Evolutionary conservation across 23 tunicate species (phyloP), one percentile per base, ranked within the genome.

Genomic region (Trididemnum miniatum): DNA sequence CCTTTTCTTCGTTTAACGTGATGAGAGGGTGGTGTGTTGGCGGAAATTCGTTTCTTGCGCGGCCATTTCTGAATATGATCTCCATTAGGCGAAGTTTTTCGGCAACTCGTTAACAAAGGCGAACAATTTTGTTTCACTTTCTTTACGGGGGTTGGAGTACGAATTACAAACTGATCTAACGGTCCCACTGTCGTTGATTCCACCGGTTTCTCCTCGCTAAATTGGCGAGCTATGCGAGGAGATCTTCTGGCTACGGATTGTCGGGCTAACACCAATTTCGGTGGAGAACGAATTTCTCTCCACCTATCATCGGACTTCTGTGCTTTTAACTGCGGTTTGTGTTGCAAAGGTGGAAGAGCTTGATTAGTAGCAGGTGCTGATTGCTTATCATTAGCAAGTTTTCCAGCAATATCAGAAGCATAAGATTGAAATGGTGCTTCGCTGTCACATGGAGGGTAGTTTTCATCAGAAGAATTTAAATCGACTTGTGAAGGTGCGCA

Each of bases 21-120:
- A n/a, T n/a, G n/a, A n/a, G n/a, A n/a, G n/a, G n/a, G n/a, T n/a
- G n/a, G n/a, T n/a, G n/a, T n/a, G n/a, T n/a, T n/a, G n/a, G n/a
- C n/a, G 57, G 66, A 34, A 24, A 76, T 35, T 27, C 92, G 83
- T 44, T 88, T 88, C 35, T 77, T 82, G 2, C 92, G 63, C 0
- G 92, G 92, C 92, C 92, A 88, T 57, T 57, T 52, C 35, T 77
- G 85, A 0, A 88, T 88, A 78, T 88, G 86, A 65, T 88, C 92
- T 27, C 92, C 83, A 65, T 35, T 82, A 0, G 92, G 92, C 0
- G 92, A 81, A 2, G 92, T 78, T 65, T 76, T 76, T 7, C 86
- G 83, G 3, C 29, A 37, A 18, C 52, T 20, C 59, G 67, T 1
- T 18, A 44, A 15, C 37, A 64, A 18, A 23, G 80, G 34, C 29